These are phyloP conservation scores for Drosophila histrio DNA, from an alignment of 2,888 invertebrate genomes.

Conservation along the genomic window DNA sequence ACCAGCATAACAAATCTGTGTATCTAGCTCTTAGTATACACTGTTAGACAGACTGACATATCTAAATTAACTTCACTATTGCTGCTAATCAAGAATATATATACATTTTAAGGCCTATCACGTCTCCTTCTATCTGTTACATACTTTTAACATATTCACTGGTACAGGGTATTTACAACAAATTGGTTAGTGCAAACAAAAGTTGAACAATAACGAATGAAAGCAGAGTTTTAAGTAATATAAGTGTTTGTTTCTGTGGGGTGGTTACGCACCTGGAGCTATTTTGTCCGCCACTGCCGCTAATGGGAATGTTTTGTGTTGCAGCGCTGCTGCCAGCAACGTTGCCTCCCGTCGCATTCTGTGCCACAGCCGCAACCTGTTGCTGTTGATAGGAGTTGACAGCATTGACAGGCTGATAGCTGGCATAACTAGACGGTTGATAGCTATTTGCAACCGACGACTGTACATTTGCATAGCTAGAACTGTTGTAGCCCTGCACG, in stretches of 20 bases:
- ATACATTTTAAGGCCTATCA: no score
- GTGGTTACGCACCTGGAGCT: slow-evolving; percentile 78
- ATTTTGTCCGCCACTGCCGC: slow-evolving; percentile 81
- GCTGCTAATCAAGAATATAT: no score
- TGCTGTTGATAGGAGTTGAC: slow-evolving; percentile 84
- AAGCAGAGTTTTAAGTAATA: neutral
- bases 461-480: slow-evolving; percentile 83
- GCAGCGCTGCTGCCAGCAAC: slow-evolving; percentile 74
- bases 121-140: no score
- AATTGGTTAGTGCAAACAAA: slow-evolving; percentile 15
- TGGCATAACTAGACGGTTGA: slow-evolving; percentile 83
- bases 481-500: slow-evolving; percentile 82
- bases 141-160: no score
- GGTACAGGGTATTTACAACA: neutral
- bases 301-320: slow-evolving; percentile 84
- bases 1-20: no score
- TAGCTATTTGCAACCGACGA: slow-evolving; percentile 83
- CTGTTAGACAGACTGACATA: no score
- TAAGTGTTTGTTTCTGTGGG: neutral
- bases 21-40: no score
- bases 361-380: slow-evolving; percentile 64
- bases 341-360: slow-evolving; percentile 70
- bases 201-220: slow-evolving; percentile 18
- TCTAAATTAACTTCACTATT: no score
- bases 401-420: slow-evolving; percentile 82